Percentiles rank a stretch among this genome's conserved stretches.
phyloP scores from a whole-genome alignment of 2,113 vertebrate species.

The Tringa solitaria region DNA sequence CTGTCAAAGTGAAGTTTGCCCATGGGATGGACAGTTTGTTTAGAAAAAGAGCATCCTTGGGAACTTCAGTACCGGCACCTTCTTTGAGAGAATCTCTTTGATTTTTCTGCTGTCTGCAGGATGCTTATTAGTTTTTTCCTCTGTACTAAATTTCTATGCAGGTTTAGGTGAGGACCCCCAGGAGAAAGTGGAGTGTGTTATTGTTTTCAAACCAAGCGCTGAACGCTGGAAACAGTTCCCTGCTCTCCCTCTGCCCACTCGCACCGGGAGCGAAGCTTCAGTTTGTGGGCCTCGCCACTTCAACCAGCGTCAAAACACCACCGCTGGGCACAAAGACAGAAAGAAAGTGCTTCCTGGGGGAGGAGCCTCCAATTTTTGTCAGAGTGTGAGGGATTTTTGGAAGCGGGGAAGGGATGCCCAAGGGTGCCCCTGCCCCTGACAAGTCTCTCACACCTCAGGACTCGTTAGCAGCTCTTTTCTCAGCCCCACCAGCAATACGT shows the following conservation, averaged over 20 bases:
- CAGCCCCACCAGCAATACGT: not conserved
- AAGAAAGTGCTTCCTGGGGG: not conserved
- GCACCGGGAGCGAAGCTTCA: accelerated
- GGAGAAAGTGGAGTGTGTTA: accelerated
- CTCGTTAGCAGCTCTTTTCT: not conserved
- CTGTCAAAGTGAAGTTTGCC: not conserved
- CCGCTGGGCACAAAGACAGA: not conserved
- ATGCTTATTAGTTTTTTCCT: not conserved
- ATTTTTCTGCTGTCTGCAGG: not conserved
- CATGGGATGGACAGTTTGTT: accelerated
- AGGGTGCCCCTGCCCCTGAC: too few species aligned
- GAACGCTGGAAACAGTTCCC: not conserved
- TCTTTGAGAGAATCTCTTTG: accelerated
- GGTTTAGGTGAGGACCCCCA: not conserved
- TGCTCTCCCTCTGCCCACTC: not conserved
- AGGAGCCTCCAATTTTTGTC: not conserved
- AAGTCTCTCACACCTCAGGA: accelerated
- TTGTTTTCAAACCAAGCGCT: not conserved
- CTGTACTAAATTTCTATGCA: not conserved
- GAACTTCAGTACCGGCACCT: not conserved
- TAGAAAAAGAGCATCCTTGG: not conserved
- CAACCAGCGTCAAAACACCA: not conserved
- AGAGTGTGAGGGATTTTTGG: not conserved
- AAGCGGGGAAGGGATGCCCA: not conserved
- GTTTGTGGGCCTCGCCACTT: not conserved